Conservation (phyloP, 2,113 vertebrate species). For the Willisornis vidua region DNA sequence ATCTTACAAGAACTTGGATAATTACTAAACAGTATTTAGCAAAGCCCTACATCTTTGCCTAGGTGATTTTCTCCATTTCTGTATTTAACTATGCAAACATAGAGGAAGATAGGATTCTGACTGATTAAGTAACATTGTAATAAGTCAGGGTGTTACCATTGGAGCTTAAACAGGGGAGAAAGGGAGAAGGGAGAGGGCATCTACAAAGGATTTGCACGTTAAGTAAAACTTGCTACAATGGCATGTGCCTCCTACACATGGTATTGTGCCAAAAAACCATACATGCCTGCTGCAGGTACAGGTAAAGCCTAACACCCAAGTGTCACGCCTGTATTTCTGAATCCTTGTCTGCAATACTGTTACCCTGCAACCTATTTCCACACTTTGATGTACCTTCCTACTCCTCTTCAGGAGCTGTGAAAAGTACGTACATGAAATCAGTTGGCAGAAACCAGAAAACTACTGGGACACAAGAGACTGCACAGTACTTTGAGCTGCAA, state of each 20-base stretch:
- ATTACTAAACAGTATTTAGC: neutral
- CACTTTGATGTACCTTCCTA: neutral
- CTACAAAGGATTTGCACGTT: neutral
- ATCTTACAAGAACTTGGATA: neutral
- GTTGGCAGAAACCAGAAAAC: neutral
- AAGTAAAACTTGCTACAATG: neutral
- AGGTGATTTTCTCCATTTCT: neutral
- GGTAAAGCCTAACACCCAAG: neutral
- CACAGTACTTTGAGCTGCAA: neutral
- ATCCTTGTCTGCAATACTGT: neutral
- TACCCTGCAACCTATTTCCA: neutral
- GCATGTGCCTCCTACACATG: neutral
- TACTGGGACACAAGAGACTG: neutral
- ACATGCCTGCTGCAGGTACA: neutral
- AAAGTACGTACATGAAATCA: neutral
- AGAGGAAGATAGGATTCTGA: neutral
- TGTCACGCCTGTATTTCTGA: neutral
- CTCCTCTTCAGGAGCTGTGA: neutral
- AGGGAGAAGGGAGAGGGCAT: neutral
- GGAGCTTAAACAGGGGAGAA: neutral
- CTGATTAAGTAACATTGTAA: neutral
- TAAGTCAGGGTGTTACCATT: neutral
- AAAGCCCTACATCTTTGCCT: neutral
- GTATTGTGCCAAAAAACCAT: neutral
- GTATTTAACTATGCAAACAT: neutral